phyloP scores from a whole-genome alignment of 2,888 invertebrate species.

The Phaonia tiefii region DNA sequence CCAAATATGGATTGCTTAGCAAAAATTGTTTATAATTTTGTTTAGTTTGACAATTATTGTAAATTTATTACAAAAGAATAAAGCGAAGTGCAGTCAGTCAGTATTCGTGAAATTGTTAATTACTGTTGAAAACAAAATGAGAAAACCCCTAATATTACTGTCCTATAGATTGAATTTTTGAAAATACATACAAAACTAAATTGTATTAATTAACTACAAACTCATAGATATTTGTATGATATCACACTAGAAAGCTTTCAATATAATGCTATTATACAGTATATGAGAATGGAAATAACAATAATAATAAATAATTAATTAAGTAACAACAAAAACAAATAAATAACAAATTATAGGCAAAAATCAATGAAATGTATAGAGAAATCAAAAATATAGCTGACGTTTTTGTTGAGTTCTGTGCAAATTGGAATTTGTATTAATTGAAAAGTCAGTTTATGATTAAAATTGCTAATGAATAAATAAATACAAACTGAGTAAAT shows the following conservation, averaged over 20 bases:
- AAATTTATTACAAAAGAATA: not conserved
- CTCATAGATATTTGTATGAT: slow-evolving; percentile 36
- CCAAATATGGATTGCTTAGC: slow-evolving; percentile 28
- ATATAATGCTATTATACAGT: slow-evolving; percentile 51
- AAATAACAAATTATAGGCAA: slow-evolving; percentile 12
- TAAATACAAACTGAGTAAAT: slow-evolving; percentile 39
- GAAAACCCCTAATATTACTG: too few species aligned
- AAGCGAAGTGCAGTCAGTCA: not conserved
- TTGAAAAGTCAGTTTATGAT: slow-evolving; percentile 58
- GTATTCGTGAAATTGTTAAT: slow-evolving; percentile 19
- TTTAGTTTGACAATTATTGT: not conserved
- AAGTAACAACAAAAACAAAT: too few species aligned
- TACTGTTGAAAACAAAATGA: slow-evolving; percentile 32
- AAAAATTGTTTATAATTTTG: not conserved
- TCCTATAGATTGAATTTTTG: not conserved
- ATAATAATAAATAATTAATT: slow-evolving; percentile 24
- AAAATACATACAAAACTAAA: not conserved
- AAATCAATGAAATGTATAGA: slow-evolving; percentile 42
- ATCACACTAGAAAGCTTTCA: slow-evolving; percentile 24
- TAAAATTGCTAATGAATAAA: slow-evolving; percentile 43
- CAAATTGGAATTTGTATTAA: slow-evolving; percentile 26
- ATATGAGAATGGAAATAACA: slow-evolving; percentile 5
- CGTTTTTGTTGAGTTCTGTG: slow-evolving; percentile 43
- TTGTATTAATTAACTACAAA: not conserved
- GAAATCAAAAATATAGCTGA: slow-evolving; percentile 31